phyloP scores from a whole-genome alignment of 1,140 invertebrate genomes.

The Drosophila lini region DNA sequence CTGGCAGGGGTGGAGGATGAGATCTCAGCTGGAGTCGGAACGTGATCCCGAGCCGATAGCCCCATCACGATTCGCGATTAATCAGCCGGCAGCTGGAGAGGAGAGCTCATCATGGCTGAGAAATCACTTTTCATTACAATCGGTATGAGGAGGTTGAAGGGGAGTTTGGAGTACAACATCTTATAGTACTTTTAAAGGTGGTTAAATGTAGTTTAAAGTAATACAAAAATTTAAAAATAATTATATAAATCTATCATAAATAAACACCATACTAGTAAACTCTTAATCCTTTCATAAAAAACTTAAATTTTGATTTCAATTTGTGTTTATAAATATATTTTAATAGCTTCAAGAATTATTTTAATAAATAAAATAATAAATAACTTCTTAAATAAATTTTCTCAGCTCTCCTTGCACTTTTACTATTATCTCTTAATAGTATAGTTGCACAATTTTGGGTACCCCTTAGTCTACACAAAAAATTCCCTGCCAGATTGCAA shows the following conservation, averaged over 20 bases:
- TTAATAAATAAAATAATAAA: background rate
- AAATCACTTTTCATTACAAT: slow-evolving; percentile 71
- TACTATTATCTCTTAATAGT: background rate
- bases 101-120: slow-evolving; percentile 62
- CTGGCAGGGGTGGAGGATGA: background rate
- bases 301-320: background rate
- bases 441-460: background rate
- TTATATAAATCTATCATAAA: background rate
- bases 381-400: background rate
- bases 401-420: background rate
- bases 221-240: background rate
- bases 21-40: slow-evolving; percentile 50
- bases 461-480: slow-evolving; percentile 3
- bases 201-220: no score
- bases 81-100: slow-evolving; percentile 60
- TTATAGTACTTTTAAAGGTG: no score
- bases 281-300: no score
- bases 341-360: background rate
- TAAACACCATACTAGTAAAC: background rate
- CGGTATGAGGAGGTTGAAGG: slow-evolving; percentile 1
- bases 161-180: background rate
- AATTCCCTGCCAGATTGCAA: slow-evolving; percentile 19
- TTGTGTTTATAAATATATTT: background rate
- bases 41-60: slow-evolving; percentile 74
- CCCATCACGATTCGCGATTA: slow-evolving; percentile 79